These are phyloP conservation scores for Uropsilus gracilis DNA, from an alignment of 2,113 vertebrate species.

Conservation along the genomic window DNA sequence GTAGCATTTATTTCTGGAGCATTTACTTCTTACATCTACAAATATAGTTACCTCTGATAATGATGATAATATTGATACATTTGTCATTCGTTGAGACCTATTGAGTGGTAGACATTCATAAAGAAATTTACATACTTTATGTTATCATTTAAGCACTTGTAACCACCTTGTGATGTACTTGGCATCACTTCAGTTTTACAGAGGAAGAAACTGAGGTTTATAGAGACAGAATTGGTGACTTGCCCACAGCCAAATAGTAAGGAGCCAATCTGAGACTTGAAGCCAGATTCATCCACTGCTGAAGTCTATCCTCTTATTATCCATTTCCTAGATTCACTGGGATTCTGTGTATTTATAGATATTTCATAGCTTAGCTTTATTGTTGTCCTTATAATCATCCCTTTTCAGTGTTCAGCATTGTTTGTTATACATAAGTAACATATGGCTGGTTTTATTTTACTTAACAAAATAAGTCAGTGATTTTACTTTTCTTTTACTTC, in stretches of 20 bases:
- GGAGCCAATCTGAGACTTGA: background rate
- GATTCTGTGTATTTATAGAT: background rate
- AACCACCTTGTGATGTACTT: background rate
- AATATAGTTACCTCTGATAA: background rate
- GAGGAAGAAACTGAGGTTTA: background rate
- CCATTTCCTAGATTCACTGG: background rate
- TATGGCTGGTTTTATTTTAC: background rate
- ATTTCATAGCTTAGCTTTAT: background rate
- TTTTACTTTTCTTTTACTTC: slow-evolving; percentile 40
- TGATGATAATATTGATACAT: background rate
- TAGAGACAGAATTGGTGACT: background rate
- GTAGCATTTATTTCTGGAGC: background rate
- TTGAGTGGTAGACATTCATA: background rate
- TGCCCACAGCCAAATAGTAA: background rate
- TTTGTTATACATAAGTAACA: background rate
- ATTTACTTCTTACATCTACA: background rate
- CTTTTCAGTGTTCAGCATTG: background rate
- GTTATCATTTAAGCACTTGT: background rate
- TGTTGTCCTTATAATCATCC: background rate
- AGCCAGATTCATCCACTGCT: background rate
- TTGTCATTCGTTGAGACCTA: background rate
- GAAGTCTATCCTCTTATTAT: background rate
- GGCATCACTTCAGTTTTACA: background rate
- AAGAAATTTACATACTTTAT: background rate
- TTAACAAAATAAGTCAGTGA: background rate